Evolutionary conservation across 2,797 vertebrate species (phyloP), one percentile per base, ranked within the genome.

Genomic region (Hafferia zeledoni): DNA sequence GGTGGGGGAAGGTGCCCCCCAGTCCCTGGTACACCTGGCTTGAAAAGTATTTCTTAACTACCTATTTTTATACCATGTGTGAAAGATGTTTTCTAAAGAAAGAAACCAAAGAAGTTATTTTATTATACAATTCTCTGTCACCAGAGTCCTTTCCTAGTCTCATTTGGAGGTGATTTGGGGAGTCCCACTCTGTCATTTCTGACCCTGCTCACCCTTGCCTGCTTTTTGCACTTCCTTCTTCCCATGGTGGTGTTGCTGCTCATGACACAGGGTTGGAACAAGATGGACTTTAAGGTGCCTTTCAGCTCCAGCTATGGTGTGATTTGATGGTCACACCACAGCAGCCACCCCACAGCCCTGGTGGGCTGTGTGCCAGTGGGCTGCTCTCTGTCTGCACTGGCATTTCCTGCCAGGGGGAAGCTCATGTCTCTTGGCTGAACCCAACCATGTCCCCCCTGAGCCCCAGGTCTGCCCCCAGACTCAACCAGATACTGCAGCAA

Each of bases 91-190:
- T 96, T 84, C 52, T 94, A 80, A 75, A 56, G n/a, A 77, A 79
- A 91, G 43, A 94, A 95, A 89, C 13, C 75, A 91, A 95, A 95
- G 64, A 93, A 68, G 19, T 41, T 93, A 91, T 96, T 94, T 96
- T 94, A 87, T 84, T 14, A 4, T 50, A 92, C 3, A 7, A 17
- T 16, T 50, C 57, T 70, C 44, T 82, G 55, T 44, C 65, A 63
- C 55, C 33, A 3, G 13, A 50, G 63, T 79, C 63, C 37, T 95
- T 90, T 83, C 65, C 49, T 76, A 4, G 70, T 84, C 85, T 94
- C 27, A 6, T 49, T 37, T n/a, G 31, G 81, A 72, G 72, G 41
- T 47, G 60, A 18, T 49, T 33, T 5, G 59, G 60, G 2, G 3
- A 24, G 41, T 53, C 70, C 67, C 78, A 60, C 10, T 17, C 13